Evolutionary conservation across 1,140 invertebrate genomes (phyloP).

Genomic region (Macrobrachium nipponense): DNA sequence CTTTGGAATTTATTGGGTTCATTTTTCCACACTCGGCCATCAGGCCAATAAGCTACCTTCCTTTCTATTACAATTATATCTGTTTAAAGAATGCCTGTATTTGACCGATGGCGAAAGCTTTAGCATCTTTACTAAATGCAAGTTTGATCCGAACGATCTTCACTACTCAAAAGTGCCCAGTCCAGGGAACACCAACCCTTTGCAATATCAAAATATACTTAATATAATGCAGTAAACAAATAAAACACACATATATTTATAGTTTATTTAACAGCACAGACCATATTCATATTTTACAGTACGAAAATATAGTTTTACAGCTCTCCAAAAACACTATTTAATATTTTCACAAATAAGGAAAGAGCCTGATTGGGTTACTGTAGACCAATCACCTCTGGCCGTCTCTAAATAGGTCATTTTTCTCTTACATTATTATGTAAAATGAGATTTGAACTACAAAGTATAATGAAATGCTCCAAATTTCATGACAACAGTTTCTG

Average conservation of each 20-base stretch:
- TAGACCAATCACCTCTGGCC: not conserved
- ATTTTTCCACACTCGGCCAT: too few relatives aligned
- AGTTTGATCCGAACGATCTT: not conserved
- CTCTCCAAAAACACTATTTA: slow-evolving; percentile 24
- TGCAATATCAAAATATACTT: not conserved
- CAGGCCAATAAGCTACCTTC: too few relatives aligned
- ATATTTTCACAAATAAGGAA: not conserved
- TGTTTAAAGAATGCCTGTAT: too few relatives aligned
- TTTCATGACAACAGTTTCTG: too few relatives aligned
- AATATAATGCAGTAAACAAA: not conserved
- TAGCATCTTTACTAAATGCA: too few relatives aligned
- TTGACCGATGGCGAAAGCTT: too few relatives aligned
- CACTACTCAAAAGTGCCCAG: not conserved
- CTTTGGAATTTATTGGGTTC: too few relatives aligned
- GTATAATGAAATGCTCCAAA: too few relatives aligned
- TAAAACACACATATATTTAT: not conserved
- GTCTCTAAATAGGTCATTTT: not conserved
- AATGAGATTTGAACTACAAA: not conserved
- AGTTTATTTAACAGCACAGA: slow-evolving; percentile 22
- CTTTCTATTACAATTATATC: too few relatives aligned
- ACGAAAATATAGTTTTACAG: slow-evolving; percentile 46
- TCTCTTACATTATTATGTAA: not conserved
- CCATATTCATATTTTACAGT: slow-evolving; percentile 37
- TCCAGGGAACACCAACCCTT: not conserved
- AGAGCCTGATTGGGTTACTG: not conserved